These are phyloP conservation scores for Gymnarchus niloticus DNA, from an alignment of 2,113 vertebrate species.

Conservation along the genomic window DNA sequence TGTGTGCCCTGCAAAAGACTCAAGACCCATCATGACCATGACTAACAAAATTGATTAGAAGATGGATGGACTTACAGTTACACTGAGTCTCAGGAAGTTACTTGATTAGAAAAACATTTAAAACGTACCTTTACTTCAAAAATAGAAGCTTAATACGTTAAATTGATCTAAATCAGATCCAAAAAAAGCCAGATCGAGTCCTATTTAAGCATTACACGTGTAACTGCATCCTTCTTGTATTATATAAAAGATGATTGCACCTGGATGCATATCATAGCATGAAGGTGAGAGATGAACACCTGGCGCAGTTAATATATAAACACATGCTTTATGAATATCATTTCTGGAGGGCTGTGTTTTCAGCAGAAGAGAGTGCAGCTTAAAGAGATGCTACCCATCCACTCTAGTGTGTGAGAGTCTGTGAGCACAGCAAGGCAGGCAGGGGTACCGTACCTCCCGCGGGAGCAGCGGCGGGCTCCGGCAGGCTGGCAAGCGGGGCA, in stretches of 20 bases:
- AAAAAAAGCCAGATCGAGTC: too few species aligned
- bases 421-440: neutral
- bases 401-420: neutral
- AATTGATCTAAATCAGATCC: too few species aligned
- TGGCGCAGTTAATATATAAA: neutral
- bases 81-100: too few species aligned
- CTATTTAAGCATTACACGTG: too few species aligned
- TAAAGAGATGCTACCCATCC: neutral
- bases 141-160: too few species aligned
- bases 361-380: neutral
- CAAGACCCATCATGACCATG: too few species aligned
- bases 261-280: neutral
- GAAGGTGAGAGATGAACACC: neutral
- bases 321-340: neutral
- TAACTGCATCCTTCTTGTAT: neutral
- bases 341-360: neutral
- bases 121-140: too few species aligned
- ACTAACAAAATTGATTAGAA: too few species aligned
- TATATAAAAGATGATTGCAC: neutral
- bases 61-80: too few species aligned
- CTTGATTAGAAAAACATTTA: too few species aligned
- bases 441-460: constrained; percentile 66
- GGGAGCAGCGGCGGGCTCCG: constrained; percentile 76
- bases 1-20: too few species aligned
- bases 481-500: constrained; percentile 93